A percentile compares a stretch with the other conserved stretches of the same genome.
Conservation (phyloP, 2,113 vertebrate species). For the Sturnira hondurensis region DNA sequence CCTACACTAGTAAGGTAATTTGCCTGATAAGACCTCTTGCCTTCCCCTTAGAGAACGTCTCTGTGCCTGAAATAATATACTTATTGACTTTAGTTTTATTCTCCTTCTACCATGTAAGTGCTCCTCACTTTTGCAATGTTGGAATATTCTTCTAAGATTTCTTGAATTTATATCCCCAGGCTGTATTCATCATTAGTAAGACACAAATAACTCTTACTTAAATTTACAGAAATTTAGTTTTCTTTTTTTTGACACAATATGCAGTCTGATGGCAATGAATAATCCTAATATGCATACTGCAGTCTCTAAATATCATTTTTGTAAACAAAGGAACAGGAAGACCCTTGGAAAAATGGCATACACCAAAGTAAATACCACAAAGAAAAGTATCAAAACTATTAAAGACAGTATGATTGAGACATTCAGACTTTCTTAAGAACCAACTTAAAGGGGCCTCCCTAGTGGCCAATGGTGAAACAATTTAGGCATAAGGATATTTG, state of each 20-base stretch:
- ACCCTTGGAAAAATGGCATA: background rate
- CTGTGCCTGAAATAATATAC: background rate
- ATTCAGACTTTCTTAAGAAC: background rate
- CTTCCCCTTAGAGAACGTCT: background rate
- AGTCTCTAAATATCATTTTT: background rate
- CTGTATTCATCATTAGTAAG: background rate
- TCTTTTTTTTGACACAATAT: background rate
- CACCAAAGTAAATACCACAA: background rate
- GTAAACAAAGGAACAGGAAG: background rate
- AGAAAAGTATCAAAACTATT: background rate
- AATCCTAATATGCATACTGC: background rate
- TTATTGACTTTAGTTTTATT: background rate
- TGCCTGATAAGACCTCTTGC: background rate
- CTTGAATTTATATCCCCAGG: background rate
- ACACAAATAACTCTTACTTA: background rate
- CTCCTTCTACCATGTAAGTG: background rate
- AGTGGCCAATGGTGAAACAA: background rate
- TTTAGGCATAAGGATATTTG: background rate
- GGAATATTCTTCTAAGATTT: background rate
- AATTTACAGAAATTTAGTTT: background rate
- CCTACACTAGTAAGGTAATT: background rate
- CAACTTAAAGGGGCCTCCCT: background rate
- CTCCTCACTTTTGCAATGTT: background rate
- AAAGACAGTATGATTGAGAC: background rate
- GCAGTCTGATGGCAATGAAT: background rate